Evolutionary conservation across 2,797 vertebrate species (phyloP), one percentile per base, ranked within the genome.

Genomic region (Nasua narica): DNA sequence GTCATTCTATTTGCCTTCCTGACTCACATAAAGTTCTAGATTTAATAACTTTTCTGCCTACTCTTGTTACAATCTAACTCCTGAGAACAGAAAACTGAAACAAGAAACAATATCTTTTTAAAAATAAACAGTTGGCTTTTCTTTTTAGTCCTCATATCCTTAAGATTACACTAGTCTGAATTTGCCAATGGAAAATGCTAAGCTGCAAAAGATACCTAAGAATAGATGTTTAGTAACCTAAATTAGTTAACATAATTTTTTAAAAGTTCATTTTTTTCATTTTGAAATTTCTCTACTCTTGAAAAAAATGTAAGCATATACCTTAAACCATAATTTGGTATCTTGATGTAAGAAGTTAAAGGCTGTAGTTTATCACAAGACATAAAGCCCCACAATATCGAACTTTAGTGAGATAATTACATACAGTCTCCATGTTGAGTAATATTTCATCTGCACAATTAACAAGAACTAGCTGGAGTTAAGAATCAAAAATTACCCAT

Each of bases 11-110:
- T 91, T 94, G 29, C 29, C 35, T 93, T 92, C 9, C 18, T 56
- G 11, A 72, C 11, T 5, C 25, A 7, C 48, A 54, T 0, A 48
- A 58, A 89, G 11, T 40, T 94, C 37, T 56, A 94, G n/a, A 7
- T 76, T 69, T 91, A 87, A 62, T 7, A 92, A 54, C 25, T 50
- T 86, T 95, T 32, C 48, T 76, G 77, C 19, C 60, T 84, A 88
- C 5, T 91, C 16, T 54, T 79, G 29, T 56, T 85, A 90, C 1
- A 95, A 60, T 67, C 29, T 27, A 87, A 48, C 18, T 82, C 58
- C 46, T 94, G 23, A 94, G 83, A 95, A 92, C 4, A 90, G 62
- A 95, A 92, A 91, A 91, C 12, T 81, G 76, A 95, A 92, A 86
- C 13, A 85, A 91, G 43, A 95, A 95, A 81, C 48, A 74, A 5